Evolutionary conservation across 2,797 vertebrate species (phyloP).

Genomic region (Lateolabrax maculatus): DNA sequence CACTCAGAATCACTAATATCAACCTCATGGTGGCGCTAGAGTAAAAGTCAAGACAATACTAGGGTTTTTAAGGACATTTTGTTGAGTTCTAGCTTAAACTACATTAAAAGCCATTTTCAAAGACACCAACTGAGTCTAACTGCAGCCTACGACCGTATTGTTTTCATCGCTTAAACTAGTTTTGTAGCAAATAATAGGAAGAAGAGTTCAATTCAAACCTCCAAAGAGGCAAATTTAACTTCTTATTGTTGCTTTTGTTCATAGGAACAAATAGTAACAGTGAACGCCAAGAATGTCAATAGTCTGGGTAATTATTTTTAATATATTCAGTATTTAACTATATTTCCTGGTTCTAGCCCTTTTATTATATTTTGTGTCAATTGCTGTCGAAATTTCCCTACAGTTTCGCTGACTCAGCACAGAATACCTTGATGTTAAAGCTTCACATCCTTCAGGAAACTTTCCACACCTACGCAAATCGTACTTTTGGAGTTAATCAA

Average conservation of each 20-base stretch:
- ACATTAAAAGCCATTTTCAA: neutral
- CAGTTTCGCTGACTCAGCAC: conserved; percentile 39
- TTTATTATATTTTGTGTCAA: neutral
- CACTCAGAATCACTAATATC: neutral
- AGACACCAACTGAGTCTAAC: neutral
- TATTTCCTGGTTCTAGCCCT: neutral
- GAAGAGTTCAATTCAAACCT: neutral
- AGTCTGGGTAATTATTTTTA: neutral
- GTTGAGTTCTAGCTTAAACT: neutral
- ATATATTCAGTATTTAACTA: neutral
- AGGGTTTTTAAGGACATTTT: neutral
- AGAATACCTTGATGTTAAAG: neutral
- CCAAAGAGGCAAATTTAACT: neutral
- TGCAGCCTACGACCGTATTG: neutral
- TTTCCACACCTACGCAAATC: neutral
- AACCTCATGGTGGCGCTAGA: neutral
- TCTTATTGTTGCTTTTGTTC: neutral
- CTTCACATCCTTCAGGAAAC: conserved; percentile 15
- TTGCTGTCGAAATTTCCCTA: conserved; percentile 6
- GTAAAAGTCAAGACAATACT: too few species aligned
- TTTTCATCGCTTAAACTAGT: neutral
- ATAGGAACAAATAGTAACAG: neutral
- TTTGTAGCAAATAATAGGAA: neutral
- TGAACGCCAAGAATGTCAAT: neutral
- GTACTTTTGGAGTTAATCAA: conserved; percentile 21